phyloP scores from a whole-genome alignment of 2,888 invertebrate species.

The Alviniconcha strummeri region DNA sequence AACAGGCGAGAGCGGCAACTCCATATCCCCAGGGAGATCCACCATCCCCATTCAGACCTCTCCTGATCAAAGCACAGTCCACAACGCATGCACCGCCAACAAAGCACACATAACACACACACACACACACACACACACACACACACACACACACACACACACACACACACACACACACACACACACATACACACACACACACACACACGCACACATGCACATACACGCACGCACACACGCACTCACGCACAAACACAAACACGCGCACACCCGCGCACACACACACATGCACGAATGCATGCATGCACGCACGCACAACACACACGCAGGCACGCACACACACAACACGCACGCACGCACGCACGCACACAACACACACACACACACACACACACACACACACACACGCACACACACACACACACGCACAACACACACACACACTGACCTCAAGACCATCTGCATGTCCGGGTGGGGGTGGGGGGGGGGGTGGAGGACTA shows the following conservation, averaged over 20 bases:
- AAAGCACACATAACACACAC: background rate
- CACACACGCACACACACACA: background rate
- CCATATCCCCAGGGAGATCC: no score
- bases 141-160: background rate
- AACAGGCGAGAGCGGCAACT: no score
- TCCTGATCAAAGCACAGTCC: no score
- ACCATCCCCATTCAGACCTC: no score
- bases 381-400: background rate
- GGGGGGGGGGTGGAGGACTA: no score
- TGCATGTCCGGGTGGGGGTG: no score
- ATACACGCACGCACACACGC: conserved; percentile 1
- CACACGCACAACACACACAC: background rate
- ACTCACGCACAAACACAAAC: conserved; percentile 2
- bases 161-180: background rate
- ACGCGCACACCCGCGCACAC: background rate
- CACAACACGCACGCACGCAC: background rate
- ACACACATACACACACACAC: conserved; percentile 3
- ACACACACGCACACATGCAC: background rate
- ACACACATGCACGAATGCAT: background rate
- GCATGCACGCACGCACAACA: background rate
- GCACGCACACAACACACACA: background rate
- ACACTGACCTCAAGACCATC: background rate
- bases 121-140: background rate
- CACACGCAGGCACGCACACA: background rate
- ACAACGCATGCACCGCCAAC: background rate